Percentiles rank a stretch among this genome's conserved stretches.
These are phyloP conservation scores for Pangasius macronema DNA, from an alignment of 2,797 vertebrate genomes.

Conservation along the genomic window DNA sequence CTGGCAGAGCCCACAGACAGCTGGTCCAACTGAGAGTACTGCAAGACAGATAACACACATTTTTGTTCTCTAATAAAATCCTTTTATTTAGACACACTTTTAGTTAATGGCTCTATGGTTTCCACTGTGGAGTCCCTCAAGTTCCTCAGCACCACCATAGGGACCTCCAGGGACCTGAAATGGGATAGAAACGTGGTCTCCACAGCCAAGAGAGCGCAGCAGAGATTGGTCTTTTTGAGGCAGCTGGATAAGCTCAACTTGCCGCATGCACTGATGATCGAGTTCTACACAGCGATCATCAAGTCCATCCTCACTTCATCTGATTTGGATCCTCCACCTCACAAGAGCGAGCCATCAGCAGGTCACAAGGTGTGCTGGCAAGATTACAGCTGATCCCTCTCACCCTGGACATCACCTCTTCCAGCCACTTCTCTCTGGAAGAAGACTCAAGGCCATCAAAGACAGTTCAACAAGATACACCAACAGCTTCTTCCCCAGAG, in stretches of 20 bases:
- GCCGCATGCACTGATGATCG: background rate
- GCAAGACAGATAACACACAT: conserved; percentile 50
- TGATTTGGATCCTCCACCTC: background rate
- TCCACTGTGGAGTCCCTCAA: background rate
- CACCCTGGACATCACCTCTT: background rate
- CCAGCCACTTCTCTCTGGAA: background rate
- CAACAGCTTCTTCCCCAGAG: background rate
- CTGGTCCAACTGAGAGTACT: conserved; percentile 78
- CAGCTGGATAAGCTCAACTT: background rate
- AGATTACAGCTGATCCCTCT: background rate
- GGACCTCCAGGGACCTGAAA: background rate
- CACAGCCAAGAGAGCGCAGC: background rate
- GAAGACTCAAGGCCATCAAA: background rate
- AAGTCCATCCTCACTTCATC: background rate
- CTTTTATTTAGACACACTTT: background rate
- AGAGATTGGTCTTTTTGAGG: background rate
- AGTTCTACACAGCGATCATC: background rate
- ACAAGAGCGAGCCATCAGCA: background rate
- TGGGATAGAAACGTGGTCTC: background rate
- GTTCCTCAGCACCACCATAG: background rate
- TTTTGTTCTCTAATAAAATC: background rate
- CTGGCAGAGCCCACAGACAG: conserved; percentile 84
- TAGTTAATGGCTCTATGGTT: background rate
- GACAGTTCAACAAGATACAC: background rate
- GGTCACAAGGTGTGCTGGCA: background rate